Conservation (phyloP, 2,113 vertebrate species). For the Macroglossus sobrinus region DNA sequence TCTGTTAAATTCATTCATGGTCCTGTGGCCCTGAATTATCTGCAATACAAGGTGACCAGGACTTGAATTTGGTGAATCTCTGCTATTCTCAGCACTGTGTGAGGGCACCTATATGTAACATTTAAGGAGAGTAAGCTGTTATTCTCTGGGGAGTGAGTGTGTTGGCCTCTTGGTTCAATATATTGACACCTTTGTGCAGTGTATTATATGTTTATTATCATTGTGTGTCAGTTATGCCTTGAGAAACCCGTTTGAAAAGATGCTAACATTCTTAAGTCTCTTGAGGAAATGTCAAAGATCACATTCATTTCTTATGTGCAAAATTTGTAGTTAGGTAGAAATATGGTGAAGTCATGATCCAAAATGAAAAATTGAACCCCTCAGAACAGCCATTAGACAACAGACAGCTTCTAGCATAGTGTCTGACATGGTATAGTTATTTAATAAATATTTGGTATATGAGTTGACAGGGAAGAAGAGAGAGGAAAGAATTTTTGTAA, state of each 20-base stretch:
- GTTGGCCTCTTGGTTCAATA: background rate
- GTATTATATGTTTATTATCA: background rate
- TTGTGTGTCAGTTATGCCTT: background rate
- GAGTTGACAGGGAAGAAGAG: background rate
- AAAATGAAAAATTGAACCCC: constrained; percentile 5
- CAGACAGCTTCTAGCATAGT: background rate
- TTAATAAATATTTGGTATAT: background rate
- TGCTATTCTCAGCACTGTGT: background rate
- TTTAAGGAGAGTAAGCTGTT: background rate
- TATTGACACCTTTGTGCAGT: background rate
- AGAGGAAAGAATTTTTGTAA: background rate
- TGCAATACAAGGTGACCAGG: background rate
- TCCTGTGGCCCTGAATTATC: background rate
- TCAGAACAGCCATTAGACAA: background rate
- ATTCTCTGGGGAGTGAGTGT: background rate
- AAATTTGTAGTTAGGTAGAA: background rate
- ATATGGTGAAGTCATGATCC: background rate
- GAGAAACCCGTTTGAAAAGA: background rate
- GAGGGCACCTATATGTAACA: background rate
- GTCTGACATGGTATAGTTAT: background rate
- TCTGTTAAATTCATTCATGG: background rate
- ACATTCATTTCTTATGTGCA: background rate
- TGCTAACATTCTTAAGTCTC: background rate
- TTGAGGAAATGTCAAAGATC: background rate
- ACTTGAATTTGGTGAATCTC: background rate